These are phyloP conservation scores for Chymomyza costata DNA, from an alignment of 1,140 invertebrate species.

Conservation along the genomic window DNA sequence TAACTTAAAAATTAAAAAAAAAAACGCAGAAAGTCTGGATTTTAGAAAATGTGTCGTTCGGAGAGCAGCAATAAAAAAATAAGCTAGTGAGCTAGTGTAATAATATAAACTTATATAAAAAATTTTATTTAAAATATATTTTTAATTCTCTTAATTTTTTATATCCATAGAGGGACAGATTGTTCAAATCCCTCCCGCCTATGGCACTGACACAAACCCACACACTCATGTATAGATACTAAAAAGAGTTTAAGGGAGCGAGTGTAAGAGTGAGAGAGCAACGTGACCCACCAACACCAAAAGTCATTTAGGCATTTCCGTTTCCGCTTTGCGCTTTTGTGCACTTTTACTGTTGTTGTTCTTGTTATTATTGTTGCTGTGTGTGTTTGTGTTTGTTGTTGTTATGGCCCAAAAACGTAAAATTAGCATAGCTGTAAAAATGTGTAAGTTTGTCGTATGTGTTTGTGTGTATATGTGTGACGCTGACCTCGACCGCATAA, in stretches of 20 bases:
- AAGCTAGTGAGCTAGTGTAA: too few relatives aligned
- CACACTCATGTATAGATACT: not conserved
- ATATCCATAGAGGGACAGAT: too few relatives aligned
- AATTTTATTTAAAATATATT: too few relatives aligned
- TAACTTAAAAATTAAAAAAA: too few relatives aligned
- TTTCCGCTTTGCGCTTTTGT: slow-evolving; percentile 63
- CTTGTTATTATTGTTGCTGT: too few relatives aligned
- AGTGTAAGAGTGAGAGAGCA: too few relatives aligned
- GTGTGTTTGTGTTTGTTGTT: slow-evolving; percentile 7
- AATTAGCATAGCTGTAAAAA: slow-evolving; percentile 68
- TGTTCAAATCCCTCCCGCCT: too few relatives aligned
- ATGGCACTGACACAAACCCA: slow-evolving; percentile 4
- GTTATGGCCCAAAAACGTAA: slow-evolving; percentile 44
- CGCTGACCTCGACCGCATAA: slow-evolving; percentile 46
- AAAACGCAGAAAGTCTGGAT: too few relatives aligned
- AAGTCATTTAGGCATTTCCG: slow-evolving; percentile 72
- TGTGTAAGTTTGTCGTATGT: slow-evolving; percentile 24
- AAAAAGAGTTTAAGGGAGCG: not conserved
- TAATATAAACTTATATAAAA: too few relatives aligned
- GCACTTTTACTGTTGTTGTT: slow-evolving; percentile 38
- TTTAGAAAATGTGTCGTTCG: too few relatives aligned
- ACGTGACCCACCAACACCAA: slow-evolving; percentile 30
- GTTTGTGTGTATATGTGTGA: slow-evolving; percentile 20
- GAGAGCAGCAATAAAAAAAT: too few relatives aligned
- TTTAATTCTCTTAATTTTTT: too few relatives aligned